Base-by-base conservation (phyloP, 2,888 invertebrate species). In the Drosophila anceps region DNA sequence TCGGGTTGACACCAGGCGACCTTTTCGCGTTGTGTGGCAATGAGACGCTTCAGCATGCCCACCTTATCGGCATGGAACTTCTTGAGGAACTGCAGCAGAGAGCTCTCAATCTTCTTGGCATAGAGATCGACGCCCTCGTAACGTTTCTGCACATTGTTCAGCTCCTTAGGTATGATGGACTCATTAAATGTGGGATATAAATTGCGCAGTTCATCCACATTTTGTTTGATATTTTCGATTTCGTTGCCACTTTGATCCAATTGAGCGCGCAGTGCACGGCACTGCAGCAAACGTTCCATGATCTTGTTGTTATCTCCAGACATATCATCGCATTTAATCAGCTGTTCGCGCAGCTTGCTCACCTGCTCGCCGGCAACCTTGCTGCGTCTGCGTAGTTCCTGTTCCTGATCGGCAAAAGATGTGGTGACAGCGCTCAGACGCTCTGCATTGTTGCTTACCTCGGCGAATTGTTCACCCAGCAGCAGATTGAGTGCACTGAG, bases 1-100 rank as follows among this genome's bases (percentile, higher is more conserved):
- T 98, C 98, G 0, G 98, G 97, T 88, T 96, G 95, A 92, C 98
- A 98, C 98, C 98, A 98, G 15, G 95, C 94, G 1, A 98, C 95
- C 93, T 98, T 98, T 90, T 98, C 98, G 74, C 96, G 96, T 77
- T 97, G 95, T 1, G 96, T 96, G 58, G 95, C 94, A 12, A 98
- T 95, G 90, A 97, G 95, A 82, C 98, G 95, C 84, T 97, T 96
- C 41, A 98, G 94, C 91, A 96, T 96, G 53, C 95, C 95, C 65
- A 97, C 95, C 90, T 97, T 98, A 79, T 98, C 98, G 53, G 96
- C 95, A 86, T 98, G 97, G 79, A 96, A 95, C 92, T 98, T 98
- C 90, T 97, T 97, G 60, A 98, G 94, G 93, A 97, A 97, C 41
- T 96, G 95, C 7, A 96, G 93, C 33, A 98, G 92, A 0, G 96